phyloP scores from a whole-genome alignment of 2,888 invertebrate species.

The Operophtera brumata region DNA sequence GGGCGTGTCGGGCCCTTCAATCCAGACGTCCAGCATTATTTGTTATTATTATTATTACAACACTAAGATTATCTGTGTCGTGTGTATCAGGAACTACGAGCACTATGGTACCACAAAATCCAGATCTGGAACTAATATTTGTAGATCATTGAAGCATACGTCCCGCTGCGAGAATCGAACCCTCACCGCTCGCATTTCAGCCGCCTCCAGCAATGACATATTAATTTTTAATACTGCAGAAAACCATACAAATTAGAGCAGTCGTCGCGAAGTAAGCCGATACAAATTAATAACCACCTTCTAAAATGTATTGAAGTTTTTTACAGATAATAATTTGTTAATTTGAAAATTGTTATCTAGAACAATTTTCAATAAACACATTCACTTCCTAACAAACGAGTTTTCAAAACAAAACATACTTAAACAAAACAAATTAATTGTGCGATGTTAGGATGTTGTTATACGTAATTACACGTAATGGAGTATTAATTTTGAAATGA shows the following conservation, averaged over 20 bases:
- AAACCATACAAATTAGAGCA: too few relatives aligned
- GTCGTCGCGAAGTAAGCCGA: too few relatives aligned
- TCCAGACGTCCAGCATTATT: too few relatives aligned
- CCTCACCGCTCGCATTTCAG: not conserved
- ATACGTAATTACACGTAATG: slow-evolving; percentile 7
- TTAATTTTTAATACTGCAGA: too few relatives aligned
- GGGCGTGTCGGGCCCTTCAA: too few relatives aligned
- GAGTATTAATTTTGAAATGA: slow-evolving; percentile 11
- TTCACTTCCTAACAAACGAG: slow-evolving; percentile 13
- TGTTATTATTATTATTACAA: too few relatives aligned
- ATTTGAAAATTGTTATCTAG: too few relatives aligned
- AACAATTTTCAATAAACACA: slow-evolving; percentile 1
- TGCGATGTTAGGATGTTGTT: slow-evolving; percentile 11
- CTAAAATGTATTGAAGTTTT: too few relatives aligned
- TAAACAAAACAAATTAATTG: slow-evolving; percentile 8
- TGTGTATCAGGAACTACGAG: not conserved
- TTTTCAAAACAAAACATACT: slow-evolving; percentile 17
- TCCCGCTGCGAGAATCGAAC: not conserved
- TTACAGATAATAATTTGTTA: too few relatives aligned
- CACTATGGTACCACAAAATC: not conserved
- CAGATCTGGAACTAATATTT: not conserved
- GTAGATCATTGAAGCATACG: not conserved
- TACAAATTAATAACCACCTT: too few relatives aligned
- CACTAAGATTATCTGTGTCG: not conserved
- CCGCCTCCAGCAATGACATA: too few relatives aligned